Evolutionary conservation across 2,797 vertebrate genomes (phyloP).

Genomic region (Avahi laniger): DNA sequence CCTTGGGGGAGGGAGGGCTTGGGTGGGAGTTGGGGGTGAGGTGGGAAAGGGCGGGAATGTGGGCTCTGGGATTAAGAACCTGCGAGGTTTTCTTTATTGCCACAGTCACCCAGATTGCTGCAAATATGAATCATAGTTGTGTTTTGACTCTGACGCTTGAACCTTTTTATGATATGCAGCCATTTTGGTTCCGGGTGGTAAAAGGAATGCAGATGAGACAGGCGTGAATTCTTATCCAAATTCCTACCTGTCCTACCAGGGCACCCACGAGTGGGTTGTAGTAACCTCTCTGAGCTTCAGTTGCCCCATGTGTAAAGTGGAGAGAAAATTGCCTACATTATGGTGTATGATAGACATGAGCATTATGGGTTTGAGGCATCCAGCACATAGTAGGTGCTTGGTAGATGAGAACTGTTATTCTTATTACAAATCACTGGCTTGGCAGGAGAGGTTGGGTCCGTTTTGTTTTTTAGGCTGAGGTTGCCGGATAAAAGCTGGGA

Average conservation of each 20-base stretch:
- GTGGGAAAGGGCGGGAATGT: not conserved
- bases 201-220: not conserved
- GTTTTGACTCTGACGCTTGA: constrained; percentile 37
- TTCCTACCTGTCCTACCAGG: not conserved
- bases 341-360: not conserved
- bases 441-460: not conserved
- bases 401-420: not conserved
- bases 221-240: not conserved
- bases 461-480: constrained; percentile 1
- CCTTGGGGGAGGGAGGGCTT: not conserved
- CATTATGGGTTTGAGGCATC: not conserved
- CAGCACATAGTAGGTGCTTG: not conserved
- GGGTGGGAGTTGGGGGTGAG: not conserved
- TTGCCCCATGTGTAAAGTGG: not conserved
- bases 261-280: not conserved
- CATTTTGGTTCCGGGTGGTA: not conserved
- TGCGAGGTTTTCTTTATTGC: not conserved
- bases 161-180: not conserved
- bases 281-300: not conserved
- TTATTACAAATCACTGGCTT: not conserved
- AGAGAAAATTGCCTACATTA: not conserved
- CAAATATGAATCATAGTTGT: not conserved
- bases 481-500: not conserved
- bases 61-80: not conserved
- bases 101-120: not conserved